Evolutionary conservation across 92 coral and sea anemone genomes (phyloP).

Genomic region (Parazoanthus swiftii): DNA sequence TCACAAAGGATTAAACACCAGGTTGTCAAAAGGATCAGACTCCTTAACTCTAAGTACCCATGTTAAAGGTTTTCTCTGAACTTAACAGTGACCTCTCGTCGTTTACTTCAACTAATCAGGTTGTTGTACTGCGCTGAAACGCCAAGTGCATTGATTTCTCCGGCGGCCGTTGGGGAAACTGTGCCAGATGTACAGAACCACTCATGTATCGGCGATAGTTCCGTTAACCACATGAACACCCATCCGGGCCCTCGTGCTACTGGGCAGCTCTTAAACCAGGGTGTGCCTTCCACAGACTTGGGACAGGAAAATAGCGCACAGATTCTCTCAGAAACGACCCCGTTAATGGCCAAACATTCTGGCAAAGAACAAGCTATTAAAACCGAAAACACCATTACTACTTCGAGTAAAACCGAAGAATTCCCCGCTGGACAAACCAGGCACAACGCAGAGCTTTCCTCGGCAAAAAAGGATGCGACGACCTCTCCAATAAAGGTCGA

Average conservation of each 20-base stretch:
- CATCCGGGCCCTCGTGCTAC: background rate
- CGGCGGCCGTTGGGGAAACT: background rate
- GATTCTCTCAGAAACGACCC: background rate
- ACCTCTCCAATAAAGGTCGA: constrained; percentile 6
- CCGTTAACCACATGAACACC: background rate
- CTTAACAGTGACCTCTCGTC: background rate
- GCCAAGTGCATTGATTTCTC: constrained; percentile 30
- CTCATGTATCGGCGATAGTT: background rate
- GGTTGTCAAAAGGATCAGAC: too few relatives aligned
- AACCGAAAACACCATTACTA: background rate
- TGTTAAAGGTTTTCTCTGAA: background rate
- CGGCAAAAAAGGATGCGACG: background rate
- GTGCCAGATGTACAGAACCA: background rate
- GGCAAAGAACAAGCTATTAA: background rate
- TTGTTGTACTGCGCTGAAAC: constrained; percentile 37
- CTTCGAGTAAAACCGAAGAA: background rate
- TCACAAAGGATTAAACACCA: too few relatives aligned
- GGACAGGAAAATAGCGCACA: background rate
- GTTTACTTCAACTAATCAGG: background rate
- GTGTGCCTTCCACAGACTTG: background rate
- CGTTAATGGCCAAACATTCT: background rate
- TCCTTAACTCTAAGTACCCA: background rate
- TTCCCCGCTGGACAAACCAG: background rate
- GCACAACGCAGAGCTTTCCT: background rate
- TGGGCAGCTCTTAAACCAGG: background rate